phyloP scores from a whole-genome alignment of 2,888 invertebrate species.

The Athripsodes cinereus region DNA sequence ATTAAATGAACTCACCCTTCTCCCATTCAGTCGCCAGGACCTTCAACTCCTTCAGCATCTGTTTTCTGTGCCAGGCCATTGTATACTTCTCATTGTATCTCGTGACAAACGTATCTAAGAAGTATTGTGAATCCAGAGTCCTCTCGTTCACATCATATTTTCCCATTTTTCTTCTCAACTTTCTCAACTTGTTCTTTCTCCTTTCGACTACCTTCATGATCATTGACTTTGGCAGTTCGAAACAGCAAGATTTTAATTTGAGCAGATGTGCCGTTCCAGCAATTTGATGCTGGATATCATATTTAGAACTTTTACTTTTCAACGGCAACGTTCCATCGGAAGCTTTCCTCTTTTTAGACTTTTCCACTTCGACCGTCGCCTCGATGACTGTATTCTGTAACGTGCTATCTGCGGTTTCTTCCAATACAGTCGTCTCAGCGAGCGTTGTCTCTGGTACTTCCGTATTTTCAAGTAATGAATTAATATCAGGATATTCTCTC shows the following conservation, averaged over 20 bases:
- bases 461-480: background rate
- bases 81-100: conserved; percentile 1
- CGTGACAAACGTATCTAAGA: conserved; percentile 15
- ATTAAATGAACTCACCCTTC: conserved; percentile 7
- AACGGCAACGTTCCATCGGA: conserved; percentile 4
- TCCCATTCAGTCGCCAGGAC: conserved; percentile 17
- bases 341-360: conserved; percentile 20
- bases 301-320: conserved; percentile 20
- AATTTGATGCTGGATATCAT: conserved; percentile 10
- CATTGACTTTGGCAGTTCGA: conserved; percentile 12
- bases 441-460: background rate
- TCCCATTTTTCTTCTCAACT: conserved; percentile 10
- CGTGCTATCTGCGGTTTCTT: background rate
- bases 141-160: conserved; percentile 4
- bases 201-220: conserved; percentile 11
- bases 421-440: background rate
- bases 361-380: background rate
- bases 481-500: conserved; percentile 4
- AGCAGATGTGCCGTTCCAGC: conserved; percentile 10
- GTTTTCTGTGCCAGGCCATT: conserved; percentile 14
- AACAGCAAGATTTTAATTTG: conserved; percentile 6
- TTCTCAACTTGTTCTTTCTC: conserved; percentile 13
- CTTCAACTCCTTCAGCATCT: conserved; percentile 13
- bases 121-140: conserved; percentile 12
- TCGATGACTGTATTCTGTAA: background rate